Evolutionary conservation across 2,113 vertebrate species (phyloP).

Genomic region (Mormoops blainvillei): DNA sequence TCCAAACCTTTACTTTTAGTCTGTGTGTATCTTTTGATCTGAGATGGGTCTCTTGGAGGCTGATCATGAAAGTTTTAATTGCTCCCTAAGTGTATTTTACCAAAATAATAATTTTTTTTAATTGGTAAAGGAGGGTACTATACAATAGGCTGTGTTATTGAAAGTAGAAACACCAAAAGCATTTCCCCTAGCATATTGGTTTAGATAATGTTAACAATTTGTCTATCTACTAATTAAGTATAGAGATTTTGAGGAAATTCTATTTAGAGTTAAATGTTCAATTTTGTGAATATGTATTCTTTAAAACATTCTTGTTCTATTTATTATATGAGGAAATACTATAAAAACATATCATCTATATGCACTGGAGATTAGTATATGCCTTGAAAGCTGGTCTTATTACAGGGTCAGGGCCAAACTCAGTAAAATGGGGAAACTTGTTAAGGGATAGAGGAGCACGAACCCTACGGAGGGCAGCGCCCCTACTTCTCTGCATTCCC

Average conservation of each 20-base stretch:
- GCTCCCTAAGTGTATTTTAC: conserved; percentile 60
- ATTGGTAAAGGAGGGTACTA: conserved; percentile 16
- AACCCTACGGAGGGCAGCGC: neutral
- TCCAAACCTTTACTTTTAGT: no score
- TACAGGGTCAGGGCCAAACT: neutral
- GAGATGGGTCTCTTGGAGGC: no score
- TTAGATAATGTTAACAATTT: neutral
- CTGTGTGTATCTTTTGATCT: no score
- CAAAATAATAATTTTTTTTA: conserved; percentile 32
- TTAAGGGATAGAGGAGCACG: neutral
- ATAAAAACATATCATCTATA: neutral
- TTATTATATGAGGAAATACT: neutral
- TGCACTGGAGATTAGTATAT: neutral
- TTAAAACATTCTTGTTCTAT: neutral
- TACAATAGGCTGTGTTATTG: neutral
- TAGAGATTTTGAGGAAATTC: conserved; percentile 10
- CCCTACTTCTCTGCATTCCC: neutral
- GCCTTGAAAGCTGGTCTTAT: neutral
- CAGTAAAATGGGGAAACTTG: neutral
- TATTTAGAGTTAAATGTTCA: neutral
- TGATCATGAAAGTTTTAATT: conserved; percentile 63
- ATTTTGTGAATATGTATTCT: neutral
- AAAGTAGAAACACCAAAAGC: neutral
- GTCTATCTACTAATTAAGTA: neutral
- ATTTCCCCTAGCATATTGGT: neutral